Evolutionary conservation across 1,140 invertebrate species (phyloP), one percentile per base, ranked within the genome.

Genomic region (Trachymyrmex cornetzi): DNA sequence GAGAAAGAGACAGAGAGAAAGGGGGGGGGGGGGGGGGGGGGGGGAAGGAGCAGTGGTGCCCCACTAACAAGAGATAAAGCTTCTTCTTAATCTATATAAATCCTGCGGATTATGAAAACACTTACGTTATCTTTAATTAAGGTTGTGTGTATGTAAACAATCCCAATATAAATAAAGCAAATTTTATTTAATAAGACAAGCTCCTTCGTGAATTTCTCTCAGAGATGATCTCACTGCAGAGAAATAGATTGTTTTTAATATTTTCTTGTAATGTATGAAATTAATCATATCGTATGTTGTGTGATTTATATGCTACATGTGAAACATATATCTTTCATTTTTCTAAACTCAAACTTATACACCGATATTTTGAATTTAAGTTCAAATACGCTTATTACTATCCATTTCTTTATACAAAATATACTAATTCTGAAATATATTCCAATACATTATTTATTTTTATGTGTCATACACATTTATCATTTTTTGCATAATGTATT

Each of bases 1-100:
- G 77, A 81, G 66, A 72, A 77, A 53, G 63, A 63, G 85, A 74
- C n/a, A 69, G 72, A 88, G 66, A 1, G 66, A 72, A 19, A 77
- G 84, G 61, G 61, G 64, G 34, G 48, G 55, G 79, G 71, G 66
- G 61, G 86, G 30, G 48, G 19, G 12, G 72, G 69, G 34, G 16
- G 27, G 7, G 27, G 77, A 74, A 79, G 61, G 24, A 85, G 24
- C 72, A 85, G 74, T 69, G 71, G 38, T 84, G 80, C 80, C 69
- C n/a, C 55, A 34, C n/a, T 50, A 11, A 38, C 38, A 11, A 44
- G 55, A 22, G 55, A 55, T 22, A 16, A 16, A 16, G 3, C 24
- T 12, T 53, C 71, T 30, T 63, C 16, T 63, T 34, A 12, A 79
- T 48, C 9, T n/a, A 1, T n/a, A 1, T 27, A 67, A 82, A 61